phyloP scores from a whole-genome alignment of 1,140 invertebrate species.

The Halictus rubicundus region DNA sequence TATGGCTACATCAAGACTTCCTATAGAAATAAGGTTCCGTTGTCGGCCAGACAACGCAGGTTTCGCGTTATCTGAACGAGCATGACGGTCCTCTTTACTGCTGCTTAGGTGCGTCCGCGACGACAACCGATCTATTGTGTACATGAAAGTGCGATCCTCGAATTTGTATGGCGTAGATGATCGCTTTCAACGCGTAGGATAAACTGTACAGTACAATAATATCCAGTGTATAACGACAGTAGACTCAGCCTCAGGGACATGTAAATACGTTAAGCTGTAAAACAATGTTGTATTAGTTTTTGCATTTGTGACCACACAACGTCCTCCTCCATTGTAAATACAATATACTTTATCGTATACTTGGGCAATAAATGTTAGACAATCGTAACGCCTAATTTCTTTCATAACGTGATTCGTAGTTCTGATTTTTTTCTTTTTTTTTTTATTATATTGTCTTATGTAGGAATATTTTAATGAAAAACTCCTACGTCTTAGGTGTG shows the following conservation, averaged over 20 bases:
- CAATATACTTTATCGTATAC: slow-evolving; percentile 65
- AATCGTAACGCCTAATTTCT: slow-evolving; percentile 47
- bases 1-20: background rate
- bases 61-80: background rate
- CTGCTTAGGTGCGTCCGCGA: slow-evolving; percentile 45
- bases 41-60: background rate
- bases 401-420: too few species aligned
- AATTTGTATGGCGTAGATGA: slow-evolving; percentile 27
- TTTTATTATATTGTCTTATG: too few species aligned
- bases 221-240: slow-evolving; percentile 64
- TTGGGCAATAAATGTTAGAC: slow-evolving; percentile 75
- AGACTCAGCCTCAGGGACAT: slow-evolving; percentile 73
- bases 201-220: slow-evolving; percentile 59
- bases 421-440: too few species aligned
- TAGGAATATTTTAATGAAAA: too few species aligned
- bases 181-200: slow-evolving; percentile 54
- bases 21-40: too few species aligned
- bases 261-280: slow-evolving; percentile 72
- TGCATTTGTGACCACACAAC: slow-evolving; percentile 63
- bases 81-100: background rate
- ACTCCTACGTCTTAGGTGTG: too few species aligned
- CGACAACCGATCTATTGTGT: slow-evolving; percentile 34
- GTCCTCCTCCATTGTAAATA: slow-evolving; percentile 64
- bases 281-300: slow-evolving; percentile 64
- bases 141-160: slow-evolving; percentile 38